These are phyloP conservation scores for Elmis aenea DNA, from an alignment of 2,888 invertebrate genomes.

Conservation along the genomic window DNA sequence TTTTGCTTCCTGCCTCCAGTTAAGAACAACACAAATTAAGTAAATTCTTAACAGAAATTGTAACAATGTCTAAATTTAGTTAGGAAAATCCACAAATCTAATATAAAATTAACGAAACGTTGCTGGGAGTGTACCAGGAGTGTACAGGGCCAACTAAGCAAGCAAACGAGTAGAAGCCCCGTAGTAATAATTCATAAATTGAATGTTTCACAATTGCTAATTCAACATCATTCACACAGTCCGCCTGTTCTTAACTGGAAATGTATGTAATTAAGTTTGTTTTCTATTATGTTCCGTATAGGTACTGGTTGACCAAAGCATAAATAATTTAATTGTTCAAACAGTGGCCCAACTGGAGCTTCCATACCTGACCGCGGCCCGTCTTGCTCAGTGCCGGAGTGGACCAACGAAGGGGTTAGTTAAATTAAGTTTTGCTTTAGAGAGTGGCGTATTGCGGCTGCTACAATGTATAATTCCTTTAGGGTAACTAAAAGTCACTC, in stretches of 20 bases:
- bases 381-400: slow-evolving; percentile 21
- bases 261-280: slow-evolving; percentile 48
- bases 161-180: slow-evolving; percentile 21
- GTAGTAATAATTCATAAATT: slow-evolving; percentile 47
- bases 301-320: slow-evolving; percentile 39
- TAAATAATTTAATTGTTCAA: slow-evolving; percentile 45
- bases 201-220: slow-evolving; percentile 49
- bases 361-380: slow-evolving; percentile 18
- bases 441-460: slow-evolving; percentile 34
- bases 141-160: slow-evolving; percentile 13
- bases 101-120: slow-evolving; percentile 41
- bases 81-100: slow-evolving; percentile 40
- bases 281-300: slow-evolving; percentile 48
- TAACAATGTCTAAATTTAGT: no score
- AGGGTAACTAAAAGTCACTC: slow-evolving; percentile 39
- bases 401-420: slow-evolving; percentile 35
- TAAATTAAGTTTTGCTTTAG: slow-evolving; percentile 44
- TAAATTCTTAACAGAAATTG: no score
- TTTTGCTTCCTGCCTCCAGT: no score
- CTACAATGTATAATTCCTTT: slow-evolving; percentile 38
- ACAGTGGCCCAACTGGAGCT: slow-evolving; percentile 30
- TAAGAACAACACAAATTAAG: no score
- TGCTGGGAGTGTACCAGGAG: slow-evolving; percentile 15
- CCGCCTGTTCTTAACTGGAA: slow-evolving; percentile 44
- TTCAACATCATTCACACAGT: slow-evolving; percentile 44